Percentiles rank a stretch among this genome's conserved stretches.
phyloP scores from a whole-genome alignment of 1,140 invertebrate species.

The Meloidogyne chitwoodi region DNA sequence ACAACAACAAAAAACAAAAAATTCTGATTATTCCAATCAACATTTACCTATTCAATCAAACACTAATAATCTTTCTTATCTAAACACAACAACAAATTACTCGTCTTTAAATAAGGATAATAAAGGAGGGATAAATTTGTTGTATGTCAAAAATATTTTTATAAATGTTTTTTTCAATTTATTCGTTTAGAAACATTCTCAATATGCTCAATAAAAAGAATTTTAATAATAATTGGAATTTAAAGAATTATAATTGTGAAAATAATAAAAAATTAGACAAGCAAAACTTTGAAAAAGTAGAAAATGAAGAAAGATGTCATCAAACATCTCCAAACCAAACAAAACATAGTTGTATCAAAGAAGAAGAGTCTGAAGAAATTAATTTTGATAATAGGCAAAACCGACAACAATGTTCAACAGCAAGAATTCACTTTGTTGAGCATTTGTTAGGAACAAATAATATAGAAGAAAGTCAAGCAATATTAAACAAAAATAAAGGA shows the following conservation, averaged over 20 bases:
- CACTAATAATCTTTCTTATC: background rate
- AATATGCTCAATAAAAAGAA: conserved; percentile 19
- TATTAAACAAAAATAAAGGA: background rate
- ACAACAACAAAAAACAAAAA: background rate
- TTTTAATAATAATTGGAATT: background rate
- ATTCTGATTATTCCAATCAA: background rate
- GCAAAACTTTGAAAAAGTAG: background rate
- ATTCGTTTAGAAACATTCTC: conserved; percentile 18
- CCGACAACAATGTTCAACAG: background rate
- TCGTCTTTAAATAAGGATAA: background rate
- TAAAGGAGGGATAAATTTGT: background rate
- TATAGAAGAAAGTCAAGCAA: background rate
- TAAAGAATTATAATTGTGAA: background rate
- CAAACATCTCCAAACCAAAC: background rate
- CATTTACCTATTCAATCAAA: background rate
- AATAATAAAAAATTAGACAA: background rate
- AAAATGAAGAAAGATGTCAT: background rate
- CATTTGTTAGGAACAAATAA: background rate
- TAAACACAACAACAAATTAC: background rate
- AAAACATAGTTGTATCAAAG: background rate
- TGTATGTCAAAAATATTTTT: conserved; percentile 2
- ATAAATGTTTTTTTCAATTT: background rate
- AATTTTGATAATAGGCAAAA: background rate
- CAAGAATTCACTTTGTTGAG: background rate
- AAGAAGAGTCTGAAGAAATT: background rate